These are phyloP conservation scores for Hipposideros larvatus DNA, from an alignment of 2,797 vertebrate genomes.

Conservation along the genomic window DNA sequence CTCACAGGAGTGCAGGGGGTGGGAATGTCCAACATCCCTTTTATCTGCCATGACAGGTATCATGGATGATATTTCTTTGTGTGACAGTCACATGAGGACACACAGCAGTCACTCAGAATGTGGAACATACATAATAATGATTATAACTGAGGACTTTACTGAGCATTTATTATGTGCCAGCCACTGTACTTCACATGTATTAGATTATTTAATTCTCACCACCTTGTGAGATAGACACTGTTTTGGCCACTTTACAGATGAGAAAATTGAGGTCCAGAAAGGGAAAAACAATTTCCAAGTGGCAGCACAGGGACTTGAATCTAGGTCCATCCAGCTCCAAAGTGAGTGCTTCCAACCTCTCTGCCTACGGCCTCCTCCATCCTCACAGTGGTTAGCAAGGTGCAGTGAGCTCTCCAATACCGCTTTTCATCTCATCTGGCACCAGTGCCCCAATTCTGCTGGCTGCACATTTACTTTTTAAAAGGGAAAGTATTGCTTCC, in stretches of 20 bases:
- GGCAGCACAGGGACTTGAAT: not conserved
- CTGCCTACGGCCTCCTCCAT: not conserved
- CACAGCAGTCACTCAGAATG: not conserved
- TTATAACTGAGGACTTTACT: not conserved
- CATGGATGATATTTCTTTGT: not conserved
- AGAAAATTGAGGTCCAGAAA: not conserved
- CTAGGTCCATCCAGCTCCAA: not conserved
- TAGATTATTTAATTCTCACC: not conserved
- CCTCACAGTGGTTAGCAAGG: not conserved
- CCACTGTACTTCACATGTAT: rapidly evolving
- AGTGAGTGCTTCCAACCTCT: not conserved
- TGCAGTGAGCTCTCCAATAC: not conserved
- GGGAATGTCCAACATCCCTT: not conserved
- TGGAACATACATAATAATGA: not conserved
- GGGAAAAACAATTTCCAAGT: not conserved
- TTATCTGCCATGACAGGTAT: not conserved
- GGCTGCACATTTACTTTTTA: conserved; percentile 64
- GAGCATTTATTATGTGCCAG: not conserved
- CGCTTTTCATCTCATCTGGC: conserved; percentile 59
- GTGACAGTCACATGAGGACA: not conserved
- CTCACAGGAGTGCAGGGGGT: rapidly evolving
- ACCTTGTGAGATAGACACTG: not conserved
- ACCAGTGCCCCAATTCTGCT: conserved; percentile 54
- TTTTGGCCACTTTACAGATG: not conserved
- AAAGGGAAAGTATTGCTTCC: conserved; percentile 11